A percentile compares a stretch with the other conserved stretches of the same genome.
Conservation (phyloP, 2,888 invertebrate genomes). For the Poecilobothrus nobilitatus region DNA sequence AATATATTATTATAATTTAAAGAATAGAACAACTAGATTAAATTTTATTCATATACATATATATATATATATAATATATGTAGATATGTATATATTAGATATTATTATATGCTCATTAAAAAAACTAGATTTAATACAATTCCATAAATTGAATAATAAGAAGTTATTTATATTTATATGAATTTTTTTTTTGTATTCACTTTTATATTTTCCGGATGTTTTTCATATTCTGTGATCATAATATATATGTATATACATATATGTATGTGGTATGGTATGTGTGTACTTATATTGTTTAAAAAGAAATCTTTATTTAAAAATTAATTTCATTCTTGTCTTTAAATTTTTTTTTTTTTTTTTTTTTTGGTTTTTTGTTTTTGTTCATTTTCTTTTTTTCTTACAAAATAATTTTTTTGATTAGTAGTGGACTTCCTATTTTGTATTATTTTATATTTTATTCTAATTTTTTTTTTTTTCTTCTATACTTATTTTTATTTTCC, state of each 20-base stretch:
- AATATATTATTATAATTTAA: too few relatives aligned
- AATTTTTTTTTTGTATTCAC: not conserved
- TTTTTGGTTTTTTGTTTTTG: too few relatives aligned
- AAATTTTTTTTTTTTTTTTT: not conserved
- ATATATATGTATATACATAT: too few relatives aligned
- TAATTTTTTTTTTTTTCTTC: too few relatives aligned
- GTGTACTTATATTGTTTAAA: not conserved
- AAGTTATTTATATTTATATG: not conserved
- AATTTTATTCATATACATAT: too few relatives aligned
- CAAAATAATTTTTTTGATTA: not conserved
- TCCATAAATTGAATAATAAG: not conserved
- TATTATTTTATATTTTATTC: not conserved
- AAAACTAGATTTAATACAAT: not conserved
- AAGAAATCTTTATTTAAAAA: not conserved
- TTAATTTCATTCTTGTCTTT: not conserved
- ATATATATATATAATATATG: too few relatives aligned
- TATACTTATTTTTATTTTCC: too few relatives aligned
- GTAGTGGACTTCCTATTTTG: not conserved
- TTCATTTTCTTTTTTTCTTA: not conserved
- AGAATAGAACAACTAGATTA: too few relatives aligned
- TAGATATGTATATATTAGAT: too few relatives aligned
- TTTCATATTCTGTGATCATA: not conserved
- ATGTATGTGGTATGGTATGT: not conserved
- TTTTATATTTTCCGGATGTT: not conserved
- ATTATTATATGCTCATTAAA: too few relatives aligned